Evolutionary conservation across 2,888 invertebrate genomes (phyloP).

Genomic region (Tetropium fuscum): DNA sequence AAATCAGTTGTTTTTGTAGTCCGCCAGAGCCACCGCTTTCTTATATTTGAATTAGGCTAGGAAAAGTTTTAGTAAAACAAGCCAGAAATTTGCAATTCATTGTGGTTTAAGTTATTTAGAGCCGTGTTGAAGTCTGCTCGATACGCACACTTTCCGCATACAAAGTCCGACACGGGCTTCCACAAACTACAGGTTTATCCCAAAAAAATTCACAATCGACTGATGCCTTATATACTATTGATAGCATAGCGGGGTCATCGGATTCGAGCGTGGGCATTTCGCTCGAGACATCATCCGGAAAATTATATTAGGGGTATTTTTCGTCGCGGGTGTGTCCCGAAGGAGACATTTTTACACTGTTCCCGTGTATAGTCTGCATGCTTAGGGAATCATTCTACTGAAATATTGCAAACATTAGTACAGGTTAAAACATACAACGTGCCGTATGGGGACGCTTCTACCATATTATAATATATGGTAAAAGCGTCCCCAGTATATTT

Average conservation of each 20-base stretch:
- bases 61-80: slow-evolving; percentile 2
- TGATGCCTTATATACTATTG: slow-evolving; percentile 3
- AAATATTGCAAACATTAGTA: too few species aligned
- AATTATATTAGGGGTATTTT: slow-evolving; percentile 17
- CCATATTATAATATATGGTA: too few species aligned
- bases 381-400: too few species aligned
- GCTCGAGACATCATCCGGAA: slow-evolving; percentile 13
- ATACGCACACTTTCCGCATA: slow-evolving; percentile 18
- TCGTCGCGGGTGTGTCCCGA: too few species aligned
- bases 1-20: slow-evolving; percentile 2
- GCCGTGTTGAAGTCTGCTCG: slow-evolving; percentile 14
- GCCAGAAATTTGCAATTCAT: slow-evolving; percentile 8
- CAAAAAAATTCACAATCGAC: background rate
- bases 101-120: slow-evolving; percentile 18
- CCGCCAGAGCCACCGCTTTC: background rate
- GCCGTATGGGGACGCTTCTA: too few species aligned
- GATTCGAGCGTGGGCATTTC: background rate
- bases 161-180: background rate
- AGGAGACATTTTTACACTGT: too few species aligned
- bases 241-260: background rate
- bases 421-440: too few species aligned
- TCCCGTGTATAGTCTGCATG: too few species aligned
- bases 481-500: too few species aligned
- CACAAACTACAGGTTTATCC: background rate
- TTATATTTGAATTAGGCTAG: slow-evolving; percentile 1